phyloP scores from a whole-genome alignment of 2,113 vertebrate genomes.

The Tragelaphus strepsiceros region DNA sequence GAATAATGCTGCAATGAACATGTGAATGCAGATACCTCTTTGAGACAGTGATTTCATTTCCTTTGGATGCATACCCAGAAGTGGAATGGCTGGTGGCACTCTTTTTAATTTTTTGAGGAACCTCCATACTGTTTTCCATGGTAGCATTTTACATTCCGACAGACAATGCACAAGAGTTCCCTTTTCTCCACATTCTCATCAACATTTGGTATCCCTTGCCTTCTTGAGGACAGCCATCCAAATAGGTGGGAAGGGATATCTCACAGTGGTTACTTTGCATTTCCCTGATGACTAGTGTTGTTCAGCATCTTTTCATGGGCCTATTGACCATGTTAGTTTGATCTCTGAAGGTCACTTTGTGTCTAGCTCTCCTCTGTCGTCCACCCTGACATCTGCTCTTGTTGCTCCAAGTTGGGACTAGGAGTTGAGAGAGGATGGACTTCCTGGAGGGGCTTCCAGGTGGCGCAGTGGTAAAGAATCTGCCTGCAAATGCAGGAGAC shows the following conservation, averaged over 20 bases:
- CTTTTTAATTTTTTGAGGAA: background rate
- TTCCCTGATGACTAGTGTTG: background rate
- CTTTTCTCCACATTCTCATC: background rate
- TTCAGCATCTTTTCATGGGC: background rate
- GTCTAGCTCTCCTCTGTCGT: background rate
- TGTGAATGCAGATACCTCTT: background rate
- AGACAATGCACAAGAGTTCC: background rate
- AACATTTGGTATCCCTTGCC: background rate
- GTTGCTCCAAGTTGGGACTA: background rate
- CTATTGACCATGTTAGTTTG: background rate
- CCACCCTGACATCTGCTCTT: background rate
- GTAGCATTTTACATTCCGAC: background rate
- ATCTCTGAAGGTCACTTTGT: background rate
- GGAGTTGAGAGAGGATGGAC: background rate
- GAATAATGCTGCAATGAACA: background rate
- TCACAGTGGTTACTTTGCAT: background rate
- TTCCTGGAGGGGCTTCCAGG: background rate
- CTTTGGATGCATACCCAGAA: background rate
- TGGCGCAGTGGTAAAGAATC: background rate
- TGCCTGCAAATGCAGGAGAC: background rate
- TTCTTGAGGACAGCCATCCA: background rate
- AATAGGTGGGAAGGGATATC: background rate
- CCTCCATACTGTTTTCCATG: background rate
- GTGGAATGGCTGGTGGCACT: background rate
- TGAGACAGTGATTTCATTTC: background rate